Percentiles rank a stretch among this genome's conserved stretches.
Evolutionary conservation across 2,797 vertebrate genomes (phyloP).

Genomic region (Enteromius treurensis): DNA sequence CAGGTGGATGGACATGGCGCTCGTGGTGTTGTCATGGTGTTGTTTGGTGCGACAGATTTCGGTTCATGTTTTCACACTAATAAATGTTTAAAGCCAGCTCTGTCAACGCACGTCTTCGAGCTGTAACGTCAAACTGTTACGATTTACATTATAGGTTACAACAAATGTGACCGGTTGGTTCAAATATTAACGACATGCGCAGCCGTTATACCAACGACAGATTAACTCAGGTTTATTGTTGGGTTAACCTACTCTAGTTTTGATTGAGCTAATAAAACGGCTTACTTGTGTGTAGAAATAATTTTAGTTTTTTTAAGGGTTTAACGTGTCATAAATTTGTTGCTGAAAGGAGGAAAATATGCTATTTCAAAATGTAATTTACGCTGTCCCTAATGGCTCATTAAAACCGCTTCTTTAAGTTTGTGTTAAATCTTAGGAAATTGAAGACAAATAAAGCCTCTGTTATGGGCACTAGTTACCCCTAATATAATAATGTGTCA

Average conservation of each 20-base stretch:
- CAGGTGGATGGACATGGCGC: conserved; percentile 37
- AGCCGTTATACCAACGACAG: background rate
- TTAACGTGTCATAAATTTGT: background rate
- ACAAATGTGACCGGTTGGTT: background rate
- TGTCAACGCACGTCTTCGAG: background rate
- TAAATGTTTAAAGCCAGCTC: background rate
- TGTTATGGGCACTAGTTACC: background rate
- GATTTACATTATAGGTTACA: too few species aligned
- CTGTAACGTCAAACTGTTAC: background rate
- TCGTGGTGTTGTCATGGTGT: conserved; percentile 30
- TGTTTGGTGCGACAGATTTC: conserved; percentile 7
- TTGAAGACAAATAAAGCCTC: background rate
- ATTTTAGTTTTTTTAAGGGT: background rate
- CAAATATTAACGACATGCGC: background rate
- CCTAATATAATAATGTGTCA: background rate
- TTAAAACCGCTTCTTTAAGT: background rate
- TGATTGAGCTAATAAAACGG: background rate
- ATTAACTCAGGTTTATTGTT: conserved; percentile 26
- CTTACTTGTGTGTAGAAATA: background rate
- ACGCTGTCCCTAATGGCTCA: background rate
- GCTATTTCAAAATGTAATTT: background rate
- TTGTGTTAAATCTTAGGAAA: background rate
- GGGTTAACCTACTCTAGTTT: background rate
- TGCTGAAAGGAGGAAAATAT: background rate
- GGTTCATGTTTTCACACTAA: conserved; percentile 1